Evolutionary conservation across 2,113 vertebrate species (phyloP), one percentile per base, ranked within the genome.

Genomic region (Phalacrocorax brasilianus): DNA sequence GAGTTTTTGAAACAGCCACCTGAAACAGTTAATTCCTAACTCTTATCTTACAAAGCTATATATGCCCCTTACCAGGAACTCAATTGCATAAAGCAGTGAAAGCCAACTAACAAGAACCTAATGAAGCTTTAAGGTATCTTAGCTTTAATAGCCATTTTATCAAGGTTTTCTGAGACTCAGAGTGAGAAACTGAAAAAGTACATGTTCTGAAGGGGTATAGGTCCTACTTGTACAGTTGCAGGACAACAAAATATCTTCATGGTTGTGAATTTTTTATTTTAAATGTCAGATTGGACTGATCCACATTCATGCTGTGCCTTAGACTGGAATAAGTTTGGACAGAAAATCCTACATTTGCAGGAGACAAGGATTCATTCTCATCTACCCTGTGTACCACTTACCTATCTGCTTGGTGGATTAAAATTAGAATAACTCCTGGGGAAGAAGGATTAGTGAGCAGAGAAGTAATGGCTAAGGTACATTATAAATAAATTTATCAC

Each of bases 401-500:
- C 50, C n/a, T 91, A 35, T 85, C 56, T 91, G 7, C 61, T 81
- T 28, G 56, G 73, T 44, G 70, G 73, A 77, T 92, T 91, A 92
- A 93, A 91, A 84, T 67, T 63, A 77, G 86, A 86, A 33, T 83
- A 65, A 65, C 21, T 95, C 81, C 49, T 71, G 17, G 4, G 38
- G 49, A 62, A 85, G 50, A 55, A 83, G 76, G 70, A 91, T 93
- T 78, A 88, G 66, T 45, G 45, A 95, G 44, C 26, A 78, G 47
- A 78, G 72, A 80, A 67, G 42, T 50, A 66, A 50, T 58, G 33
- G 70, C 53, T 81, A 88, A 63, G 45, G 58, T 76, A 82, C 40
- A 58, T 94, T 63, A 89, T 82, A 93, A 95, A 91, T 82, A 95
- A 82, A 82, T 93, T 52, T 79, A 96, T 93, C 81, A 91, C 49